A percentile compares a stretch with the other conserved stretches of the same genome.
Conservation (phyloP, 2,113 vertebrate species). For the Odobenus rosmarus region DNA sequence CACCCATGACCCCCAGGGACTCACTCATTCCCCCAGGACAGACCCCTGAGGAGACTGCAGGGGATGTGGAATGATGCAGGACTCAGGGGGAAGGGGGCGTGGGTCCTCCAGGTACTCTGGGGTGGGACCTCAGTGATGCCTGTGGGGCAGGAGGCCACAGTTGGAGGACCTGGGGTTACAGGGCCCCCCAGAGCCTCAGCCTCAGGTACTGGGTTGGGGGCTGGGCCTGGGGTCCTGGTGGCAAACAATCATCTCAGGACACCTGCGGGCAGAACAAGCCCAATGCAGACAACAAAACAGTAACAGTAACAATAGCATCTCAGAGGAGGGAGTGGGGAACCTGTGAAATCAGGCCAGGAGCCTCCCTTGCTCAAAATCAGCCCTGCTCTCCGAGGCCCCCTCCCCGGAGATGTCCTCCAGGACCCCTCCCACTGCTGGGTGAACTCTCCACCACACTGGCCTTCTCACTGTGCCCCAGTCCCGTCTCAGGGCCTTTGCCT, state of each 20-base stretch:
- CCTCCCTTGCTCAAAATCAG: not conserved
- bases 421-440: not conserved
- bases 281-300: not conserved
- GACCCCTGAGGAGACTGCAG: fast-evolving
- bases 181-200: not conserved
- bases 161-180: not conserved
- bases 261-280: not conserved
- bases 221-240: not conserved
- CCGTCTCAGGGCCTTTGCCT: not conserved
- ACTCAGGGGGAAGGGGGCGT: not conserved
- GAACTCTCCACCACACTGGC: not conserved
- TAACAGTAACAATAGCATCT: not conserved
- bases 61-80: no score
- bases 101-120: not conserved
- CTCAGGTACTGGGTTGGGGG: not conserved
- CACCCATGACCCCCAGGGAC: not conserved
- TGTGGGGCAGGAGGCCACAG: fast-evolving
- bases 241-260: no score
- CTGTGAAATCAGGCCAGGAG: not conserved
- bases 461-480: not conserved
- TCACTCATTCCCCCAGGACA: not conserved
- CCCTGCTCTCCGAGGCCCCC: not conserved
- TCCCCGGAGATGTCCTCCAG: not conserved
- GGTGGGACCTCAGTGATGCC: no score
- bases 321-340: no score